Evolutionary conservation across 2,888 invertebrate species (phyloP).

Genomic region (Pandemis corylana): DNA sequence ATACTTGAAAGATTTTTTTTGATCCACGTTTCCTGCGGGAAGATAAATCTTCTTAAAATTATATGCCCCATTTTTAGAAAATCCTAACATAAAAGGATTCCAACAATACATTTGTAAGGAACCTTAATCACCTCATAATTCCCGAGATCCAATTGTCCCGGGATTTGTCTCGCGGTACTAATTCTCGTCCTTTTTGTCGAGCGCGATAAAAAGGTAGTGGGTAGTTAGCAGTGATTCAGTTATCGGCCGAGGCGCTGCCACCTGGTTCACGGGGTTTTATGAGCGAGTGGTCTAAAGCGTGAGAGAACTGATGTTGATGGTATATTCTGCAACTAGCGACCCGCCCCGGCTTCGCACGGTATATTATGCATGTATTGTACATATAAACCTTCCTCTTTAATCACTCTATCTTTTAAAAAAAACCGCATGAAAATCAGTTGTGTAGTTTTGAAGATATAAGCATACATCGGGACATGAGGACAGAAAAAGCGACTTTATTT

Average conservation of each 20-base stretch:
- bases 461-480: no score
- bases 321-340: no score
- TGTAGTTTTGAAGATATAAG: no score
- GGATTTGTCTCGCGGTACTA: conserved; percentile 16
- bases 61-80: background rate
- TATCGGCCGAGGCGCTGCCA: conserved; percentile 11
- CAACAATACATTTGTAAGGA: conserved; percentile 9
- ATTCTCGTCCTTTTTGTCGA: conserved; percentile 27
- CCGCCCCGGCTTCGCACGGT: no score
- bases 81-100: background rate
- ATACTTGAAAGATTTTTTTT: background rate
- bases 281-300: conserved; percentile 3
- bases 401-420: no score
- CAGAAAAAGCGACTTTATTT: no score
- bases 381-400: no score
- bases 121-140: conserved; percentile 10
- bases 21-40: background rate
- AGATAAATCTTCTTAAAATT: background rate
- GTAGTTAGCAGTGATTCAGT: conserved; percentile 38
- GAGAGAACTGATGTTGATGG: no score
- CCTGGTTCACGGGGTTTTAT: conserved; percentile 10
- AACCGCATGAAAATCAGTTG: no score
- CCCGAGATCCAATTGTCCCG: conserved; percentile 17
- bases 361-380: no score
- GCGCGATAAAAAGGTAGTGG: conserved; percentile 28